Conservation (phyloP, 2,888 invertebrate species). For the Ischnura elegans region DNA sequence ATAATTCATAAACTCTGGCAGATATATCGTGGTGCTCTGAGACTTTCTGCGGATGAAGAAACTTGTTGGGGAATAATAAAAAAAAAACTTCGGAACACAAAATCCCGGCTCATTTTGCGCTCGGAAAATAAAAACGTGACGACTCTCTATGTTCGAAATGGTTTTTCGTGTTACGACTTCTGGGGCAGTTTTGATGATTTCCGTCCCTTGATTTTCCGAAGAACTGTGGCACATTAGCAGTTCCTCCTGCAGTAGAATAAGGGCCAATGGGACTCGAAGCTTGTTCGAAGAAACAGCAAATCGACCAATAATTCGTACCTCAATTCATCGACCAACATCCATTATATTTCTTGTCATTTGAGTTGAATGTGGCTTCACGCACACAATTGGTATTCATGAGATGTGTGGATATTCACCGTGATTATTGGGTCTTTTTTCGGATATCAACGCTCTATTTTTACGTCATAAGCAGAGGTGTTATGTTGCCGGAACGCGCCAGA, state of each 20-base stretch:
- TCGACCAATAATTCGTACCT: background rate
- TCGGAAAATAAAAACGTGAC: background rate
- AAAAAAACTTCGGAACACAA: background rate
- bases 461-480: too few species aligned
- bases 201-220: background rate
- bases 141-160: background rate
- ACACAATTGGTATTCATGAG: background rate
- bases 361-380: background rate
- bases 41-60: background rate
- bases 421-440: background rate
- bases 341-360: background rate
- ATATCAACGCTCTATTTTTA: background rate
- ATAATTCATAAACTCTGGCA: background rate
- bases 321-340: background rate
- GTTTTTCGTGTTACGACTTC: constrained; percentile 3
- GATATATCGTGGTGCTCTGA: background rate
- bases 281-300: constrained; percentile 19
- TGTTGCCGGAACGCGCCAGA: too few species aligned
- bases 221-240: background rate
- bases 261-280: background rate
- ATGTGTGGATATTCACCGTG: background rate
- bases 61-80: background rate
- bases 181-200: background rate
- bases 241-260: background rate
- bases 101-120: background rate